A percentile compares a stretch with the other conserved stretches of the same genome.
These are phyloP conservation scores for Rhingia rostrata DNA, from an alignment of 2,888 invertebrate species.

Conservation along the genomic window DNA sequence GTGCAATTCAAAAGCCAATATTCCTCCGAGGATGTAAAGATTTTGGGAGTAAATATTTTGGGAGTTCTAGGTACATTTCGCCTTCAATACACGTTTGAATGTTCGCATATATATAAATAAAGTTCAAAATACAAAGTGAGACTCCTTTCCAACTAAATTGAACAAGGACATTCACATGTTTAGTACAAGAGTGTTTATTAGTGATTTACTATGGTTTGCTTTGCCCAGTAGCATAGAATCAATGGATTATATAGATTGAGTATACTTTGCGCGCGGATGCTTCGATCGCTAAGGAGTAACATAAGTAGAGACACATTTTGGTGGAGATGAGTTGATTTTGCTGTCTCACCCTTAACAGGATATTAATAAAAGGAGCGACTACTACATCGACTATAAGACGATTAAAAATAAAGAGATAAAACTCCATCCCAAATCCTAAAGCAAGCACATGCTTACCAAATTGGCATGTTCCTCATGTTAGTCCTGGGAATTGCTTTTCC, in stretches of 20 bases:
- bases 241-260: slow-evolving; percentile 15
- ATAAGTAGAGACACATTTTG: not conserved
- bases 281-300: not conserved
- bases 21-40: not conserved
- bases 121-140: no score
- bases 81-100: not conserved
- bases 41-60: not conserved
- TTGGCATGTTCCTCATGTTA: slow-evolving; percentile 27
- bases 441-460: not conserved
- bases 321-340: slow-evolving; percentile 50
- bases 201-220: slow-evolving; percentile 44
- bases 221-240: slow-evolving; percentile 42
- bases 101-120: no score
- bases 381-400: not conserved
- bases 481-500: slow-evolving; percentile 37
- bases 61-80: not conserved
- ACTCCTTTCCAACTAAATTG: not conserved
- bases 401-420: no score
- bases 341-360: slow-evolving; percentile 41
- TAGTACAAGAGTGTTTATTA: slow-evolving; percentile 42
- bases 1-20: not conserved
- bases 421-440: no score
- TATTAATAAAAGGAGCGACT: slow-evolving; percentile 33
- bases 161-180: slow-evolving; percentile 19
- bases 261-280: slow-evolving; percentile 17